Evolutionary conservation across 2,888 invertebrate species (phyloP).

Genomic region (Carpatolechia fugitivella): DNA sequence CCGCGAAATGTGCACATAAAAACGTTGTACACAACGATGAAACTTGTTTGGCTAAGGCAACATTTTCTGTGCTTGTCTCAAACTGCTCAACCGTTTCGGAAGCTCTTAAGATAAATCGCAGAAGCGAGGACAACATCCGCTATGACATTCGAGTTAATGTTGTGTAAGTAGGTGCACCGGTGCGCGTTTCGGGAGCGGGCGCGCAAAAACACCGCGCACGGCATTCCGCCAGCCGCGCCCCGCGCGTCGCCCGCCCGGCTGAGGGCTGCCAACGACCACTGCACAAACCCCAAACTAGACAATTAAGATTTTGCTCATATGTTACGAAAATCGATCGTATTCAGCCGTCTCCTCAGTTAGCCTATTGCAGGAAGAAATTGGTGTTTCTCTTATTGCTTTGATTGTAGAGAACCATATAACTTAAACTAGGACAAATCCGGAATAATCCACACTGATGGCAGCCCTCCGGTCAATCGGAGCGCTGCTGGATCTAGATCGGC

Average conservation of each 20-base stretch:
- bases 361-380: no score
- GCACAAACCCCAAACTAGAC: background rate
- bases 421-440: background rate
- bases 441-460: background rate
- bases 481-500: background rate
- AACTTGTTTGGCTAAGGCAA: no score
- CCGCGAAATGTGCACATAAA: no score
- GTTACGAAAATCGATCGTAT: no score
- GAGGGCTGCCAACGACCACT: background rate
- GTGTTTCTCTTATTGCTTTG: no score
- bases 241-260: conserved; percentile 8
- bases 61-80: no score
- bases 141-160: conserved; percentile 11
- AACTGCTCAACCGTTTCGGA: no score
- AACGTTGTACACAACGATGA: no score
- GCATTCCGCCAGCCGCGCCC: conserved; percentile 21
- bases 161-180: conserved; percentile 7
- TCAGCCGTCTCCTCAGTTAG: no score
- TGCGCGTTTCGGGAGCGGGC: conserved; percentile 19
- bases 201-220: conserved; percentile 31
- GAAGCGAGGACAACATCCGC: background rate
- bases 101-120: background rate
- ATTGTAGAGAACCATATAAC: no score
- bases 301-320: no score
- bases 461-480: background rate